Percentiles rank a stretch among this genome's conserved stretches.
Conservation (phyloP, 2,888 invertebrate species). For the Apocheima hispidaria region DNA sequence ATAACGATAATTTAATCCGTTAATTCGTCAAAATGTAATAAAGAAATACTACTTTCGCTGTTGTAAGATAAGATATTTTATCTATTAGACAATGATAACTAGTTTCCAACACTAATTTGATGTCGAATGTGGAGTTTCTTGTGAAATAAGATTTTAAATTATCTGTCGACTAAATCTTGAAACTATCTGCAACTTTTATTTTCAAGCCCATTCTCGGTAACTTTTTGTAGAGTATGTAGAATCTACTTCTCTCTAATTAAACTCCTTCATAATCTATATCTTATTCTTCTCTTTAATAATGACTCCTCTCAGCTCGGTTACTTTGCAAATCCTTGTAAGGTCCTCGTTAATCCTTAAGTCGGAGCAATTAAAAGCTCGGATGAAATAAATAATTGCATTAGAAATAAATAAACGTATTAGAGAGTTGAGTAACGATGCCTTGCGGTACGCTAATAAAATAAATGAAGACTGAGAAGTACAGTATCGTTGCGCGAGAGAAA, state of each 20-base stretch:
- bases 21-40: too few species aligned
- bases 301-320: background rate
- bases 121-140: too few species aligned
- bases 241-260: background rate
- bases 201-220: too few species aligned
- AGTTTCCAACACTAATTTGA: too few species aligned
- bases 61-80: too few species aligned
- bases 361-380: constrained; percentile 72
- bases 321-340: constrained; percentile 50
- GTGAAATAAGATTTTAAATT: too few species aligned
- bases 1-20: too few species aligned
- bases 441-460: constrained; percentile 78
- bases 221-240: background rate
- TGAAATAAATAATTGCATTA: constrained; percentile 61
- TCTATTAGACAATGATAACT: too few species aligned
- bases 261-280: background rate
- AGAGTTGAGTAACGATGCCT: constrained; percentile 76
- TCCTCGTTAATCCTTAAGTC: constrained; percentile 68
- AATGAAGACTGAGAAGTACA: constrained; percentile 59
- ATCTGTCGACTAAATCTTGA: too few species aligned
- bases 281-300: background rate
- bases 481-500: background rate
- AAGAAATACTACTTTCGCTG: too few species aligned
- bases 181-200: too few species aligned
- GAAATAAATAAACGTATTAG: constrained; percentile 71